These are phyloP conservation scores for Corydoras maculifer DNA, from an alignment of 2,113 vertebrate species.

Conservation along the genomic window DNA sequence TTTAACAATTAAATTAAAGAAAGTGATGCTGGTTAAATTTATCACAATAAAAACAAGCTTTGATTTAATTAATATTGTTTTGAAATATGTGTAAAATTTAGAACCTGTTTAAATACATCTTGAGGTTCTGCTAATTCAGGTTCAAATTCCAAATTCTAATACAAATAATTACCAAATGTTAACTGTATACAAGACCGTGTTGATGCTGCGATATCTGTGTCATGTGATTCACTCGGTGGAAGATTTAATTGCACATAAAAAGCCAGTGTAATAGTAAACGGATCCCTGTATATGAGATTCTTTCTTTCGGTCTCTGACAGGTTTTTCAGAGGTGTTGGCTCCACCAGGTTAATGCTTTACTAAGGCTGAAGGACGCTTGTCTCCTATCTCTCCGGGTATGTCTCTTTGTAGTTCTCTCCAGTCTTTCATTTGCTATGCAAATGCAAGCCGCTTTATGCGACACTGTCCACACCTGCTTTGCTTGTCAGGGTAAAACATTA, in stretches of 20 bases:
- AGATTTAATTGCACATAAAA: not conserved
- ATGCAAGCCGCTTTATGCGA: constrained; percentile 23
- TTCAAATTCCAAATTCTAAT: no score
- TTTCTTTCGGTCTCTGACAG: not conserved
- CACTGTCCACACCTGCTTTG: constrained; percentile 15
- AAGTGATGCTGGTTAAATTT: no score
- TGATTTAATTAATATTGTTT: no score
- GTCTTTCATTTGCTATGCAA: constrained; percentile 51
- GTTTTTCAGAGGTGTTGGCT: constrained; percentile 20
- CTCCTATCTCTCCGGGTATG: constrained; percentile 12
- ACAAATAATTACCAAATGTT: no score
- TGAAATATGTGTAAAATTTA: no score
- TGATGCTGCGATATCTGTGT: not conserved
- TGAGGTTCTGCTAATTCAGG: no score
- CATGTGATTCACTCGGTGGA: not conserved
- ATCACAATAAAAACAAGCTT: no score
- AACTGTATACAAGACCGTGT: no score
- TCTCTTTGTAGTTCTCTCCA: constrained; percentile 3
- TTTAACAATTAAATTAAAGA: no score
- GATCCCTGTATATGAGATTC: not conserved
- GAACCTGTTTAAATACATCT: no score
- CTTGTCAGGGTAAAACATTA: constrained; percentile 29
- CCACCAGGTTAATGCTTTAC: constrained; percentile 46
- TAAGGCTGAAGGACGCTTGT: constrained; percentile 23
- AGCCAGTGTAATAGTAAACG: not conserved